Evolutionary conservation across 2,113 vertebrate species (phyloP).

Genomic region (Myanophis thanlyinensis): DNA sequence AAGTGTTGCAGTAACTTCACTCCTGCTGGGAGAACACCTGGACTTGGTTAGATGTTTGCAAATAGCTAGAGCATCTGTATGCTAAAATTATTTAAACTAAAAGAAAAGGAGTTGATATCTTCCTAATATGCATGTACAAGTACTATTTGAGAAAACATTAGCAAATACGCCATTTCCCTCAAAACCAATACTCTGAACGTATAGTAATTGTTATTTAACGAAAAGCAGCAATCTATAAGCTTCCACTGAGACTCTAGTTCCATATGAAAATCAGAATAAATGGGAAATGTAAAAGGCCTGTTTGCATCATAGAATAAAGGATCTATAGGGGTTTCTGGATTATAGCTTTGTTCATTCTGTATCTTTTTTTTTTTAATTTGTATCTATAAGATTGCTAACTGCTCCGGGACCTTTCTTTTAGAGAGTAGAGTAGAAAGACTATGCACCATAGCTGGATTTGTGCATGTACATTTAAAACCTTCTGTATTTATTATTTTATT

Average conservation of each 20-base stretch:
- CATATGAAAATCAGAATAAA: neutral
- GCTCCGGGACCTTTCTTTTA: neutral
- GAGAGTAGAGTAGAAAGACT: neutral
- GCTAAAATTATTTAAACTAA: slow-evolving; percentile 32
- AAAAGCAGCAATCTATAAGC: neutral
- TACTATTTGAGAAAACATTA: slow-evolving; percentile 14
- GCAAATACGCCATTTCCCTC: neutral
- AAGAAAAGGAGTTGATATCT: neutral
- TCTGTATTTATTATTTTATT: neutral
- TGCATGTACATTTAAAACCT: neutral
- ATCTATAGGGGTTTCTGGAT: neutral
- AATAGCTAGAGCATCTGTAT: neutral
- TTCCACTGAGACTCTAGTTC: neutral
- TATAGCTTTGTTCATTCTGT: neutral
- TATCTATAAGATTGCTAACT: neutral
- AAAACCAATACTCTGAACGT: slow-evolving; percentile 5
- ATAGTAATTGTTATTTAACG: neutral
- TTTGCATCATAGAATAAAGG: neutral
- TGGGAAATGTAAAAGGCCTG: neutral
- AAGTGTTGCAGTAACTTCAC: neutral
- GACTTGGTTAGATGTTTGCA: slow-evolving; percentile 10
- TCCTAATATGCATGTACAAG: neutral
- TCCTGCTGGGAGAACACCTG: neutral
- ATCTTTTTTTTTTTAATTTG: neutral
- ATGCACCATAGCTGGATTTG: neutral